Base-by-base conservation (phyloP, 2,797 vertebrate genomes). In the Uromys caudimaculatus region DNA sequence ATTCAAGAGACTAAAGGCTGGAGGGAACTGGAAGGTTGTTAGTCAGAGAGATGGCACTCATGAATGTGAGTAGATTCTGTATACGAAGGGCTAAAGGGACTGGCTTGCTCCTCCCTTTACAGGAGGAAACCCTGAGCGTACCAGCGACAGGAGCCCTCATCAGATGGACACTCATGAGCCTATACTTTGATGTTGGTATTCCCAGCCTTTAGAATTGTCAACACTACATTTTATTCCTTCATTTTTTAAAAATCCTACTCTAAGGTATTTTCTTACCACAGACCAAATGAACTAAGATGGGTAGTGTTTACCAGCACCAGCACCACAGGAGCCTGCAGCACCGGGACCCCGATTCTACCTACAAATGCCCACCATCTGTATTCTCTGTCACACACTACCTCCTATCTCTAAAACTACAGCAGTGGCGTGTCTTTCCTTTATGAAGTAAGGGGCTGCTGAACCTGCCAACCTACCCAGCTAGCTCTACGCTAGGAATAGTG, bases 311-410 rank as follows among this genome's bases (percentile, higher is more conserved):
- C 38, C 4, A 21, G 4, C 23, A 1, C 8, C 75, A 27, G 41
- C 1, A 44, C 21, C 41, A 75, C n/a, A 75, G 73, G 12, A 44
- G 10, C 41, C 3, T 44, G 21, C 23, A 44, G 21, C 23, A 11
- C 35, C 24, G 44, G 60, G 62, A 44, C 3, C 76, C 29, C 50
- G 50, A 44, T 35, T 0, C 47, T 27, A 0, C 8, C 41, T 82
- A 10, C 14, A 62, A 47, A 24, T n/a, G 1, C 1, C 27, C 13
- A 21, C 1, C 56, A 21, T 38, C 10, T 29, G 1, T 6, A 41
- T 4, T 85, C 32, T 79, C 62, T 35, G 17, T 29, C 78, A 29
- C 58, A 41, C 11, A 29, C 29, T 52, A 23, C 67, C n/a, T 23
- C 7, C 23, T 84, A 23, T 58, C 71, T 60, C n/a, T 58, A 78